phyloP scores from a whole-genome alignment of 2,797 vertebrate genomes.

The Myioborus miniatus region DNA sequence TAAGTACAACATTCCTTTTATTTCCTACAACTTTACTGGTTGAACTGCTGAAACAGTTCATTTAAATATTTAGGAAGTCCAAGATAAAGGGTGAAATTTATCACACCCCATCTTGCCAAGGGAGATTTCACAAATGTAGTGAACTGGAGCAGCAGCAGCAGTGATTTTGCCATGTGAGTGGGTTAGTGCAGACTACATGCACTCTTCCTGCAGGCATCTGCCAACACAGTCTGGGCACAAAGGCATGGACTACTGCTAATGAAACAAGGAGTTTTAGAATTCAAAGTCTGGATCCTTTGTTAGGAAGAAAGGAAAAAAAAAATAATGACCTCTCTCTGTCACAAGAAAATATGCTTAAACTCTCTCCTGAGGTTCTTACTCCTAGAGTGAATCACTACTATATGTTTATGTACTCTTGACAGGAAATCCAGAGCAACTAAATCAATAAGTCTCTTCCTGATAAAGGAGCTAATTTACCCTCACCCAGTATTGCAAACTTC shows the following conservation, averaged over 20 bases:
- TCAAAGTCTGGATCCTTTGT: background rate
- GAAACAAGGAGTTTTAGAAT: background rate
- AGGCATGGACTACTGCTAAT: background rate
- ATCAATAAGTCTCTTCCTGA: background rate
- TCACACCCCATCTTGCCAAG: background rate
- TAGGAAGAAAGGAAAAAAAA: background rate
- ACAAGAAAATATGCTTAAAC: background rate
- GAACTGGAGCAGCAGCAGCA: background rate
- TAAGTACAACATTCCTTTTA: background rate
- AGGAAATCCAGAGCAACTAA: background rate
- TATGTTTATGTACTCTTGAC: background rate
- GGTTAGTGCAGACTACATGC: background rate
- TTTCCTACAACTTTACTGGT: background rate
- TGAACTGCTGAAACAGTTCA: background rate
- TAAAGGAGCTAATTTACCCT: background rate
- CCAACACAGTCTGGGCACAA: background rate
- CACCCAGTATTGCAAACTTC: background rate
- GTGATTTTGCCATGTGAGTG: background rate
- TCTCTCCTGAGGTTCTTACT: background rate
- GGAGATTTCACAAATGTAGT: background rate
- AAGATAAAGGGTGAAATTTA: background rate
- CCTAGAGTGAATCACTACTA: background rate
- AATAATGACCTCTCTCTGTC: background rate
- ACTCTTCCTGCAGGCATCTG: background rate
- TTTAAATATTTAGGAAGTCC: background rate